phyloP scores from a whole-genome alignment of 2,888 invertebrate genomes.

The Sesia apiformis region DNA sequence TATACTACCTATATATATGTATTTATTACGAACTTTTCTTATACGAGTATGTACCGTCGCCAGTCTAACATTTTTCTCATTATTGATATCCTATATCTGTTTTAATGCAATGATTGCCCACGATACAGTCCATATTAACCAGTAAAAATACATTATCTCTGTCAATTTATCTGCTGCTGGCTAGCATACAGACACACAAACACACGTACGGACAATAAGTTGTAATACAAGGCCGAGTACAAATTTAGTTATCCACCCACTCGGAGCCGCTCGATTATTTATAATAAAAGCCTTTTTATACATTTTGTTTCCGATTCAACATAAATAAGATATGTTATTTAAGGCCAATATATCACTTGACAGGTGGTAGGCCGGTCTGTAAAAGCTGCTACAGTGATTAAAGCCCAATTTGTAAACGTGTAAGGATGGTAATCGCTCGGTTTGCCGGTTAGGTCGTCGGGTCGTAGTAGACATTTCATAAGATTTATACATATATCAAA shows the following conservation, averaged over 20 bases:
- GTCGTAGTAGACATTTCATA: conserved; percentile 51
- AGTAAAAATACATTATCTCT: conserved; percentile 48
- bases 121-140: conserved; percentile 29
- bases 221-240: conserved; percentile 59
- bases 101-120: no score
- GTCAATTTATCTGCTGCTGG: conserved; percentile 52
- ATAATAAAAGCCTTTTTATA: conserved; percentile 66
- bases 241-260: conserved; percentile 72
- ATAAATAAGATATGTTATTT: conserved; percentile 76
- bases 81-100: no score
- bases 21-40: no score
- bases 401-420: conserved; percentile 18
- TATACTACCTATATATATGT: no score
- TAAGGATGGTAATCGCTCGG: conserved; percentile 28
- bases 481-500: conserved; percentile 72
- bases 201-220: conserved; percentile 36
- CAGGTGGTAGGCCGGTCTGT: conserved; percentile 64
- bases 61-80: no score
- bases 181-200: conserved; percentile 19
- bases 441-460: conserved; percentile 25
- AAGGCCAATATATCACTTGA: conserved; percentile 73
- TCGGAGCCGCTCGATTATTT: conserved; percentile 53
- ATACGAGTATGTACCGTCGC: no score
- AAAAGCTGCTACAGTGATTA: conserved; percentile 23
- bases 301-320: conserved; percentile 73